Base-by-base conservation (phyloP, 2,113 vertebrate species). In the Daboia siamensis region DNA sequence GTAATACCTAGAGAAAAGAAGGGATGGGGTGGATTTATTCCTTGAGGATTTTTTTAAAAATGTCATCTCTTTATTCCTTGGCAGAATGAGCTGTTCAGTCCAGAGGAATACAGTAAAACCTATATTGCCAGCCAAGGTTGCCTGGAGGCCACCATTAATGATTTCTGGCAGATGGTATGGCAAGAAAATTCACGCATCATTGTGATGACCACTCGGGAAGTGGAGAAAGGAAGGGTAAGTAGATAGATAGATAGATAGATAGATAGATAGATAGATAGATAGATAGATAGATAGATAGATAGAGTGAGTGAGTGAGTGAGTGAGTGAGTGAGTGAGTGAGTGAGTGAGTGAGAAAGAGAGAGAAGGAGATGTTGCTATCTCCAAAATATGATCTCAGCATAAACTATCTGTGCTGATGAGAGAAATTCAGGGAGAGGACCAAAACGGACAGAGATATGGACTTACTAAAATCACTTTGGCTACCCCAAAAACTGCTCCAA, bases 121-220 rank as follows among this genome's bases (percentile, higher is more conserved):
- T 99, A 99, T 96, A 99, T 99, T 0, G 99, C 99, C 87, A 98
- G 98, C 91, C 99, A 99, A 96, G 99, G 99, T 13, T 99, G 99
- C 95, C 96, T 99, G 85, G 96, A 97, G 0, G 94, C 98, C 86
- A 99, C 99, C 0, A 97, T 99, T 94, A 98, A 97, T 0, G 98
- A 99, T 95, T 99, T 99, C 97, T 99, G 99, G 99, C 98, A 99
- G 93, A 99, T 99, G 99, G 97, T 97, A 3, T 99, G 99, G 99
- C 99, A 99, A 96, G 98, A 99, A 95, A 97, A 98, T 55, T 98
- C 98, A 0, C 96, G 97, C 0, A 97, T 99, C 94, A 98, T 99
- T 0, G 98, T 99, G 94, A 99, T 99, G 99, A 99, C 99, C 11
- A 99, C 99, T 0, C 97, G 98, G 80, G 99, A 99, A 93, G 99